Evolutionary conservation across 1,140 invertebrate genomes (phyloP).

Genomic region (Saccostrea echinata): DNA sequence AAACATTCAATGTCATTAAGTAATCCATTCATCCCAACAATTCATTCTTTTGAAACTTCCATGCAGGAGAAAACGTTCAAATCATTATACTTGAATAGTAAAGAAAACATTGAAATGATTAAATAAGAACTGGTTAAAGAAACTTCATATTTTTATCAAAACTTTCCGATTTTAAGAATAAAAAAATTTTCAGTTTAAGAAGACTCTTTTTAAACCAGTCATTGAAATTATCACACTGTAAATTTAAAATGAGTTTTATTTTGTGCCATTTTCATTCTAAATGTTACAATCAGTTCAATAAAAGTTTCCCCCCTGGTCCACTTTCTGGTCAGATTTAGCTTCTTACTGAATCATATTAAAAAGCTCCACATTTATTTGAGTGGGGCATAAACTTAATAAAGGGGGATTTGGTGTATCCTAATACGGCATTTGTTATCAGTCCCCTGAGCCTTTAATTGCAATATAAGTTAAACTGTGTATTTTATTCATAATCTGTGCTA

Average conservation of each 20-base stretch:
- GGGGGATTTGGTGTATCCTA: slow-evolving; percentile 7
- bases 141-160: not conserved
- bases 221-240: not conserved
- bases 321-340: slow-evolving; percentile 11
- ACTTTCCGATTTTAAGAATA: not conserved
- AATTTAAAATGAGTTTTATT: not conserved
- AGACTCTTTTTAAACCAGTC: not conserved
- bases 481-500: not conserved
- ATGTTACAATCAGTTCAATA: not conserved
- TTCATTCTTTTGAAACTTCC: no score
- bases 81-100: no score
- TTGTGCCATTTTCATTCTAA: not conserved
- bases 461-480: slow-evolving; percentile 22
- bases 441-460: slow-evolving; percentile 9
- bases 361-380: slow-evolving; percentile 13
- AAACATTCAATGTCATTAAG: no score
- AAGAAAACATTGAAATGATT: no score
- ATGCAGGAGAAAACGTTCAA: no score
- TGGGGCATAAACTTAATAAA: not conserved
- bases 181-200: not conserved
- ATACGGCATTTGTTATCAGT: slow-evolving; percentile 27
- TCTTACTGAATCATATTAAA: not conserved
- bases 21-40: no score
- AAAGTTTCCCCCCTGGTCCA: not conserved
- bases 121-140: no score